These are phyloP conservation scores for Drosophila elegans DNA, from an alignment of 1,140 invertebrate genomes.

Conservation along the genomic window DNA sequence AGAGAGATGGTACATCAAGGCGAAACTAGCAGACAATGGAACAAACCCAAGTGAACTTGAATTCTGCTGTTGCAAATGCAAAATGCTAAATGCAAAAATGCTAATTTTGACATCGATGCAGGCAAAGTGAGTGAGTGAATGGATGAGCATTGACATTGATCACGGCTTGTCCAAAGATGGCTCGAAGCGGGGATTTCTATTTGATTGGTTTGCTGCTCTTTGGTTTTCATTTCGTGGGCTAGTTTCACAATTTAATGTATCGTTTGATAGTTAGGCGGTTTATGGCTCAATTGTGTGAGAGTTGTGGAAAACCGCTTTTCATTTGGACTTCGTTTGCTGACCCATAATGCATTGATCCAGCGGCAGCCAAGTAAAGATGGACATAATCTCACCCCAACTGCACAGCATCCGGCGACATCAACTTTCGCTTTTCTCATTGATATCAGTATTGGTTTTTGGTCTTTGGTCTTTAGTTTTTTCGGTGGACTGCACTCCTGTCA, in stretches of 20 bases:
- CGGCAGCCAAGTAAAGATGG: constrained; percentile 46
- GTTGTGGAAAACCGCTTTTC: constrained; percentile 61
- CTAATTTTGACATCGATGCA: constrained; percentile 50
- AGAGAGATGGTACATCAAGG: constrained; percentile 28
- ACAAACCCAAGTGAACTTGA: constrained; percentile 30
- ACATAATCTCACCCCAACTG: constrained; percentile 50
- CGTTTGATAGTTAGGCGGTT: constrained; percentile 30
- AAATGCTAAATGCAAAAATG: constrained; percentile 37
- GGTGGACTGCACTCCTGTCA: constrained; percentile 35
- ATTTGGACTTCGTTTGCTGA: constrained; percentile 48
- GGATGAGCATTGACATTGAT: constrained; percentile 42
- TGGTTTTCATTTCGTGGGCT: constrained; percentile 15
- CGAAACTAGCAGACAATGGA: constrained; percentile 32
- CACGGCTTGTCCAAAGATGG: constrained; percentile 21
- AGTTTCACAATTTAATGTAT: constrained; percentile 40
- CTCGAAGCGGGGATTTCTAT: constrained; percentile 22
- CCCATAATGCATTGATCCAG: constrained; percentile 62
- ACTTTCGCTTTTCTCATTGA: constrained; percentile 69
- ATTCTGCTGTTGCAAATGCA: constrained; percentile 29
- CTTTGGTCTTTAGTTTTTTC: constrained; percentile 3
- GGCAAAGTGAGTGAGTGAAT: neutral
- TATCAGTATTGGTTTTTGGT: constrained; percentile 20
- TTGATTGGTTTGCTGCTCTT: neutral
- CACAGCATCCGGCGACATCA: constrained; percentile 68
- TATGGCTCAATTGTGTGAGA: constrained; percentile 61